Evolutionary conservation across 2,797 vertebrate genomes (phyloP).

Genomic region (Xyrichtys novacula): DNA sequence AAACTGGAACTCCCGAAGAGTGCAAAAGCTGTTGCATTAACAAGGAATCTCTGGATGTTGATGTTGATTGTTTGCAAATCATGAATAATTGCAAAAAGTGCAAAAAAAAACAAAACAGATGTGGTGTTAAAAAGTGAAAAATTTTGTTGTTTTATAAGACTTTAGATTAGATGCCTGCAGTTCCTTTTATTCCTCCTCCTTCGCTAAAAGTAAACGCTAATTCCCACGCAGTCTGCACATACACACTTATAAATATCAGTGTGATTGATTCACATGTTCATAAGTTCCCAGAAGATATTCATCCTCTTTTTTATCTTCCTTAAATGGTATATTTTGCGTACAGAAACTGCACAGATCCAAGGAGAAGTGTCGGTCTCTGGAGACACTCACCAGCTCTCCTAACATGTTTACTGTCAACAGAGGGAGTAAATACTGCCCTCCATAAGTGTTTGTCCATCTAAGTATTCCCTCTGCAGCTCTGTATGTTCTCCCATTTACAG

Average conservation of each 20-base stretch:
- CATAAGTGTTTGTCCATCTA: conserved; percentile 40
- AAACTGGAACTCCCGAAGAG: too few species aligned
- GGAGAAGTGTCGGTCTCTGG: not conserved
- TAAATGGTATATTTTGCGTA: conserved; percentile 15
- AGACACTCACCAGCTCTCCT: not conserved
- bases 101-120: too few species aligned
- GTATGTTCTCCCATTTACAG: conserved; percentile 22
- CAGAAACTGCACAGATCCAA: not conserved
- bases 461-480: not conserved
- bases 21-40: too few species aligned
- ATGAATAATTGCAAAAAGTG: too few species aligned
- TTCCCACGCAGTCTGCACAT: not conserved
- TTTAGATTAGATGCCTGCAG: too few species aligned
- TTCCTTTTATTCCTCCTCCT: too few species aligned
- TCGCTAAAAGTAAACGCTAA: too few species aligned
- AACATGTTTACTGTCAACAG: not conserved
- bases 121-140: too few species aligned
- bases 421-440: conserved; percentile 1
- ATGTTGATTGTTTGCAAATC: too few species aligned
- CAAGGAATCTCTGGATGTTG: too few species aligned
- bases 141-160: too few species aligned
- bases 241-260: conserved; percentile 4
- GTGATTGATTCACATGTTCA: conserved; percentile 4
- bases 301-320: conserved; percentile 6
- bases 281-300: not conserved